phyloP scores from a whole-genome alignment of 2,113 vertebrate species.

The Corythaixoides concolor region DNA sequence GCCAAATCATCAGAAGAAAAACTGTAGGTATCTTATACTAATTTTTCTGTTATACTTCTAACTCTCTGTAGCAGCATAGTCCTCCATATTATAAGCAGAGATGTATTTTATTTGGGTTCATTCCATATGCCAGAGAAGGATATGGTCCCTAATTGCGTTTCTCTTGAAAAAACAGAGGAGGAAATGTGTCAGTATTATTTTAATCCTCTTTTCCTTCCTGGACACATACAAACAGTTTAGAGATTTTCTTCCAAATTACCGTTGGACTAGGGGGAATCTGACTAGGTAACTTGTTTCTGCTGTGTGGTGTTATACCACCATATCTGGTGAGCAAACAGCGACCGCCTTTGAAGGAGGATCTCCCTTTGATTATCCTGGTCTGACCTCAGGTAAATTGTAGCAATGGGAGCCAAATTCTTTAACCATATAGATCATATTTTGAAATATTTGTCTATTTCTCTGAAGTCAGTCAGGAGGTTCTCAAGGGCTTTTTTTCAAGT shows the following conservation, averaged over 20 bases:
- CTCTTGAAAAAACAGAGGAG: background rate
- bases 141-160: background rate
- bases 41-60: background rate
- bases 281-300: background rate
- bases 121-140: background rate
- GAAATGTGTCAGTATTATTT: background rate
- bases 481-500: background rate
- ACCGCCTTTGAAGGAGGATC: background rate
- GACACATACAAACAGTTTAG: background rate
- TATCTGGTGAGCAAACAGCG: background rate
- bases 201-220: background rate
- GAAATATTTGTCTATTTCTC: background rate
- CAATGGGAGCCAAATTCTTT: background rate
- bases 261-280: background rate
- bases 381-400: background rate
- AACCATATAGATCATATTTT: background rate
- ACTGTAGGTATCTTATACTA: background rate
- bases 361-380: background rate
- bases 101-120: background rate
- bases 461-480: background rate
- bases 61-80: background rate
- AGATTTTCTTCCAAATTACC: background rate
- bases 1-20: background rate
- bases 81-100: background rate
- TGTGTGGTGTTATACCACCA: no score